Conservation (phyloP, 2,888 invertebrate species). For the Raillietiella orientalis region DNA sequence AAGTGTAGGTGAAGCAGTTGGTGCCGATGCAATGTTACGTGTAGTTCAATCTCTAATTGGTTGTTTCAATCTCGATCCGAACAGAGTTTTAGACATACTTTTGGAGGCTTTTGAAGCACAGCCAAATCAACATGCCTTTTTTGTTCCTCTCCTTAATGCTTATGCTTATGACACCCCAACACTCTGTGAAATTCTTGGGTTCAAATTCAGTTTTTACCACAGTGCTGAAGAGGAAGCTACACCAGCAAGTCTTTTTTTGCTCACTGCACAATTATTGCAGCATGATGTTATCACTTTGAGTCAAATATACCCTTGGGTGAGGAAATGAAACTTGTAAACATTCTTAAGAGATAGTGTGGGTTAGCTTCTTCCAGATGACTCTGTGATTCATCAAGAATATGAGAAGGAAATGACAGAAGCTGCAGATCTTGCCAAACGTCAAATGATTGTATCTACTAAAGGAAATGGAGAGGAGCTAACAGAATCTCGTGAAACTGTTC, state of each 20-base stretch:
- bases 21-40: conserved; percentile 32
- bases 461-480: neutral
- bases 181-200: conserved; percentile 75
- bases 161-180: conserved; percentile 65
- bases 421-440: conserved; percentile 28
- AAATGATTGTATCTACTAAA: neutral
- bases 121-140: conserved; percentile 23
- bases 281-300: conserved; percentile 51
- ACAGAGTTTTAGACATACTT: conserved; percentile 79
- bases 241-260: conserved; percentile 28
- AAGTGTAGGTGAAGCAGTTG: conserved; percentile 29
- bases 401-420: conserved; percentile 50
- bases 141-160: conserved; percentile 49
- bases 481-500: neutral
- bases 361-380: conserved; percentile 62
- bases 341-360: too few relatives aligned
- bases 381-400: conserved; percentile 39
- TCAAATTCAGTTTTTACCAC: conserved; percentile 37
- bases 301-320: conserved; percentile 67
- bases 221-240: neutral
- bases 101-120: conserved; percentile 66
- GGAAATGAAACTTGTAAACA: too few relatives aligned
- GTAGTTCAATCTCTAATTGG: conserved; percentile 79
- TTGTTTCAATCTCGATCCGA: conserved; percentile 95
- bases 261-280: conserved; percentile 65